A percentile compares a stretch with the other conserved stretches of the same genome.
Evolutionary conservation across 2,888 invertebrate genomes (phyloP).

Genomic region (Dasypogon diadema): DNA sequence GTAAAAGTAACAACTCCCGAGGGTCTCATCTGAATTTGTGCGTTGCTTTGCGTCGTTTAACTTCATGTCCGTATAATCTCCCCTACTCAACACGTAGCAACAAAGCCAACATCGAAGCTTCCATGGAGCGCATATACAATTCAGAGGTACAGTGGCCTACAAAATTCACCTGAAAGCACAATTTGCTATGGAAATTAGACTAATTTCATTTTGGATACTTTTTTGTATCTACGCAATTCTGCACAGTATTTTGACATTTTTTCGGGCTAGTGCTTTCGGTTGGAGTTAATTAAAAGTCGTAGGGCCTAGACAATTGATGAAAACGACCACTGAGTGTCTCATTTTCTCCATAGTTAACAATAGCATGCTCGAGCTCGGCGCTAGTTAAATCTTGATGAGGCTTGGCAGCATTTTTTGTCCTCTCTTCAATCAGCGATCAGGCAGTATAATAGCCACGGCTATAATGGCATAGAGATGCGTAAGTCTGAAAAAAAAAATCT

Average conservation of each 20-base stretch:
- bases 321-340: neutral
- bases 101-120: neutral
- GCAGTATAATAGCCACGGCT: neutral
- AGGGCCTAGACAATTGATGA: slow-evolving; percentile 5
- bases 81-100: neutral
- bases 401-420: neutral
- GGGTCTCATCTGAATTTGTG: slow-evolving; percentile 36
- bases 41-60: slow-evolving; percentile 44
- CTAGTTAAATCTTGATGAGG: neutral
- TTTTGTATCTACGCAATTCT: neutral
- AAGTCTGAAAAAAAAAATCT: slow-evolving; percentile 8
- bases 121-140: neutral
- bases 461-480: slow-evolving; percentile 1
- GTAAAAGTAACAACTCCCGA: slow-evolving; percentile 43
- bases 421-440: neutral
- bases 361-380: neutral
- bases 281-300: slow-evolving; percentile 13
- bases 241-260: slow-evolving; percentile 1
- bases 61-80: slow-evolving; percentile 35
- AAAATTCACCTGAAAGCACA: neutral
- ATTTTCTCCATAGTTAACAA: neutral
- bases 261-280: neutral
- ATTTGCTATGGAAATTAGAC: slow-evolving; percentile 13
- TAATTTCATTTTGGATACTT: neutral
- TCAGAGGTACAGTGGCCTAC: neutral